phyloP scores from a whole-genome alignment of 2,113 vertebrate genomes.

The Thunnus maccoyii region DNA sequence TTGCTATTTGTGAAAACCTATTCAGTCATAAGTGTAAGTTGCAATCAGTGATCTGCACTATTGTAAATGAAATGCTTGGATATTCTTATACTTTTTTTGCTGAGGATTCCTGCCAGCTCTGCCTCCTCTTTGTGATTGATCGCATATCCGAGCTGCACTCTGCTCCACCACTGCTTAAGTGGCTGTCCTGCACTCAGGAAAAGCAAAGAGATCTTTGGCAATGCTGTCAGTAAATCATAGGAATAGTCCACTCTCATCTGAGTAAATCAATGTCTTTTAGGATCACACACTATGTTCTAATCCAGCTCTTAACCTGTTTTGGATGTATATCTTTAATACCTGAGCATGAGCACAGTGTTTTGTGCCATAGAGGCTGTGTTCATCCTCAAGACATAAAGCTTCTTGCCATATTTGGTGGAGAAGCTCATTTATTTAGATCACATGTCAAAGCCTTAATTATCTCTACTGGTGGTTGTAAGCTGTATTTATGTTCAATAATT shows the following conservation, averaged over 20 bases:
- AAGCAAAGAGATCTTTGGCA: constrained; percentile 35
- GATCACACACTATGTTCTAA: constrained; percentile 6
- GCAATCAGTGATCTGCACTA: not conserved
- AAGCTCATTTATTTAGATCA: constrained; percentile 48
- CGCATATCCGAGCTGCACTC: constrained; percentile 32
- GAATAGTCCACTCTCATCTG: constrained; percentile 29
- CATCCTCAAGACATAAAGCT: not conserved
- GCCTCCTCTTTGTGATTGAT: constrained; percentile 38
- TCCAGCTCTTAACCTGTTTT: not conserved
- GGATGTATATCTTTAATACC: not conserved
- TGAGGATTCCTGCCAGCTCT: constrained; percentile 26
- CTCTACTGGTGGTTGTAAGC: constrained; percentile 47
- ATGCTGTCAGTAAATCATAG: constrained; percentile 54
- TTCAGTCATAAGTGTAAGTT: not conserved
- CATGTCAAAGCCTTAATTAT: constrained; percentile 51
- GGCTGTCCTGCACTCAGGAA: constrained; percentile 47
- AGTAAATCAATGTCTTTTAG: constrained; percentile 42
- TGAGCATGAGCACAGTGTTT: not conserved
- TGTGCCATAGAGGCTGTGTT: not conserved
- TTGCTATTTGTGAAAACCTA: not conserved
- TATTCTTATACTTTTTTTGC: not conserved
- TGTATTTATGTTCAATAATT: constrained; percentile 58
- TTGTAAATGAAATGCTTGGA: constrained; percentile 12
- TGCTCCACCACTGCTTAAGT: constrained; percentile 47
- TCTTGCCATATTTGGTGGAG: constrained; percentile 14